Evolutionary conservation across 2,797 vertebrate genomes (phyloP).

Genomic region (Hephaestus fuliginosus): DNA sequence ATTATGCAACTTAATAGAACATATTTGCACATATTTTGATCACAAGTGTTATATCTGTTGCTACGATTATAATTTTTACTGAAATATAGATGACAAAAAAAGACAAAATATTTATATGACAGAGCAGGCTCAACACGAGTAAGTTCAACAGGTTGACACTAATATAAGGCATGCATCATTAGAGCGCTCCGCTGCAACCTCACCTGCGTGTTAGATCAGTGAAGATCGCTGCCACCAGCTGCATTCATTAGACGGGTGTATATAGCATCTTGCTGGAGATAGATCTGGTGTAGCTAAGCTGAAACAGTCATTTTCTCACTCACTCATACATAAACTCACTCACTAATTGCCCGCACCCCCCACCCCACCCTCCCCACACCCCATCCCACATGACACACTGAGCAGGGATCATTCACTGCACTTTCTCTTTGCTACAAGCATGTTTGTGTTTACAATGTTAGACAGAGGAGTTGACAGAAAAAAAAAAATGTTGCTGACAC

Average conservation of each 20-base stretch:
- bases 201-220: constrained; percentile 3
- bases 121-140: not conserved
- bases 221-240: constrained; percentile 27
- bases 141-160: not conserved
- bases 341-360: constrained; percentile 33
- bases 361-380: constrained; percentile 2
- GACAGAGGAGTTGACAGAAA: not conserved
- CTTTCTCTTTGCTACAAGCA: not conserved
- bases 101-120: not conserved
- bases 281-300: constrained; percentile 10
- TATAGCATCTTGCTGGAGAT: constrained; percentile 23
- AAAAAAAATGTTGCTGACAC: not conserved
- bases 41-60: not conserved
- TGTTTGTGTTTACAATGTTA: constrained; percentile 19
- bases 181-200: not conserved
- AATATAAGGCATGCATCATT: constrained; percentile 8
- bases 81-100: not conserved
- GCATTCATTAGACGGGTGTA: constrained; percentile 25
- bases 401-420: constrained; percentile 15
- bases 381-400: constrained; percentile 30
- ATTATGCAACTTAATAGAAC: not conserved
- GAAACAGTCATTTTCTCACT: constrained; percentile 36
- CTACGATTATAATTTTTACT: not conserved
- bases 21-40: not conserved
- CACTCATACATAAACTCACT: constrained; percentile 24